phyloP scores from a whole-genome alignment of 1,140 invertebrate species.

The Cotesia chilonis region DNA sequence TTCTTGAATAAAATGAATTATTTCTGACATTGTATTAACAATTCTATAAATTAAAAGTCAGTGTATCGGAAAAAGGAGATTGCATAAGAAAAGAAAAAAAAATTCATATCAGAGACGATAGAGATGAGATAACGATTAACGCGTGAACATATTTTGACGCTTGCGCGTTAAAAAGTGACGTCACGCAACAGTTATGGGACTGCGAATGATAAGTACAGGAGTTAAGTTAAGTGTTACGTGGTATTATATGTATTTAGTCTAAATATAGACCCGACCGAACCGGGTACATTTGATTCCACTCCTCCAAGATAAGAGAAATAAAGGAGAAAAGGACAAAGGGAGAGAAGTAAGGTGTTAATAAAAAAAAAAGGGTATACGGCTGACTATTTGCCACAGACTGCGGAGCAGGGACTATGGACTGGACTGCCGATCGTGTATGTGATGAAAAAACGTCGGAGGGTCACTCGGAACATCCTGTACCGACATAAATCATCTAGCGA shows the following conservation, averaged over 20 bases:
- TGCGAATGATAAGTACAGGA: neutral
- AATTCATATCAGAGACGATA: conserved; percentile 2
- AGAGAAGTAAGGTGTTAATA: no score
- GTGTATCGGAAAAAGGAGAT: no score
- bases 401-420: conserved; percentile 11
- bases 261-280: neutral
- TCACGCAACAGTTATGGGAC: conserved; percentile 34
- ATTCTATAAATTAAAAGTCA: no score
- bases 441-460: conserved; percentile 25
- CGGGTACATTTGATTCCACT: no score
- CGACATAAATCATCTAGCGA: conserved; percentile 21
- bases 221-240: neutral
- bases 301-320: no score
- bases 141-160: conserved; percentile 44
- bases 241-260: neutral
- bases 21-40: no score
- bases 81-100: neutral
- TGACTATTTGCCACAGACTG: no score
- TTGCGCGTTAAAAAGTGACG: conserved; percentile 43
- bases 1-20: no score
- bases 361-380: no score
- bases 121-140: conserved; percentile 50
- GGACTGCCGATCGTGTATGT: conserved; percentile 17
- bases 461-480: conserved; percentile 6
- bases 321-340: no score